Percentiles rank a stretch among this genome's conserved stretches.
Conservation (phyloP, 1,140 invertebrate genomes). For the Bombus balteatus region DNA sequence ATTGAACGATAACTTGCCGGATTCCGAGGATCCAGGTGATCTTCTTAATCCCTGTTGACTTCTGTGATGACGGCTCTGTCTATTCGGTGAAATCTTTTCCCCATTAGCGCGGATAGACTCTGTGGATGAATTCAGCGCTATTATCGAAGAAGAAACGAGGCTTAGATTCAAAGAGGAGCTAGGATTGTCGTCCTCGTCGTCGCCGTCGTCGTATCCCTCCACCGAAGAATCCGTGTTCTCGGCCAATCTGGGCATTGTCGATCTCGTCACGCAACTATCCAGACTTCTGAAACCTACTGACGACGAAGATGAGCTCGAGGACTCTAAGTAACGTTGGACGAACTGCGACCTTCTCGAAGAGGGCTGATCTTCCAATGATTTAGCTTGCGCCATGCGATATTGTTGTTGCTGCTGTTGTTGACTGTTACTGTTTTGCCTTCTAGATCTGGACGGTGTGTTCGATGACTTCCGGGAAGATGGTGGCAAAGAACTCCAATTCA, state of each 20-base stretch:
- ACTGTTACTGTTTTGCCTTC: conserved; percentile 54
- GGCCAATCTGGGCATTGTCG: conserved; percentile 83
- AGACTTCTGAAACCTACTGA: conserved; percentile 84
- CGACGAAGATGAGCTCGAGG: conserved; percentile 84
- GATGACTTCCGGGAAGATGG: conserved; percentile 66
- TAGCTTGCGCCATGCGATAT: conserved; percentile 82
- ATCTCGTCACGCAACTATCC: conserved; percentile 81
- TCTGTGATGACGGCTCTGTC: conserved; percentile 73
- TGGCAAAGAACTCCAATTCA: conserved; percentile 78
- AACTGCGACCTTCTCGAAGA: conserved; percentile 82
- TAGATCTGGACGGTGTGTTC: conserved; percentile 63
- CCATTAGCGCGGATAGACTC: conserved; percentile 72
- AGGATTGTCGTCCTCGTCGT: conserved; percentile 84
- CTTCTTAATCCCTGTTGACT: conserved; percentile 76
- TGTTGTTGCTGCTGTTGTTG: conserved; percentile 73
- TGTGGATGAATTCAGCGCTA: conserved; percentile 73
- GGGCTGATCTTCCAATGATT: conserved; percentile 84
- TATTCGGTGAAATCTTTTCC: conserved; percentile 80
- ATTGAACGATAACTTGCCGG: conserved; percentile 79
- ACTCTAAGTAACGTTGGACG: conserved; percentile 82
- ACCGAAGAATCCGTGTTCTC: conserved; percentile 85
- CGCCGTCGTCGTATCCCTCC: conserved; percentile 84
- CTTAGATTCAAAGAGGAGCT: conserved; percentile 80
- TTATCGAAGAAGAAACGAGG: conserved; percentile 61
- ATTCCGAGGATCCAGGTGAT: conserved; percentile 81